Evolutionary conservation across 2,888 invertebrate genomes (phyloP), one percentile per base, ranked within the genome.

Genomic region (Eupithecia insigniata): DNA sequence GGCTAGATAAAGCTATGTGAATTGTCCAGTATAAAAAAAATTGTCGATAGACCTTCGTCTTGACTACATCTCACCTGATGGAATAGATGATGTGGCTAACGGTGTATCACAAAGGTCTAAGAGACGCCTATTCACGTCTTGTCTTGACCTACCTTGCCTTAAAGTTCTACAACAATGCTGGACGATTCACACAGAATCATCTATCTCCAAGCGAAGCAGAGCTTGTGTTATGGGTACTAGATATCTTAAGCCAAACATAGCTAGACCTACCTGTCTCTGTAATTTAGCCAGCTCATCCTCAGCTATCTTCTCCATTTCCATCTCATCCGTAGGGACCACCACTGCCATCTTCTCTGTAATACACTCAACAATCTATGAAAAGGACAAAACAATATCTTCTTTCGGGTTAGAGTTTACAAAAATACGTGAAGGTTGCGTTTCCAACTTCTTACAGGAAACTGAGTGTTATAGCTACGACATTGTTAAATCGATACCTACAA

Each of bases 261-360:
- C 43, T n/a, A n/a, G 6, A 43, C 2, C 7, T 83, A 96, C 96
- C 93, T 97, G 97, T 83, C 98, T 95, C 80, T 97, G 97, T 60
- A 98, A 90, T 77, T 97, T 96, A 26, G 96, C 94, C 82, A 98
- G 92, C 86, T 98, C 97, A 73, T 96, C 96, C 84, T 96, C 96
- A 3, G 97, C 97, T 84, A 97, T 95, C 84, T 96, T 95, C 83
- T 97, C 97, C 92, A 97, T 95, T 87, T 97, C 97, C 84, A 95
- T 89, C 81, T 96, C 97, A 82, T 97, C 94, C 2, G 83, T 85
- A 1, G 92, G 87, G 0, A 79, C 82, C 2, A 90, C 82, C 90
- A 93, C 79, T 7, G 90, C 84, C 93, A 94, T 94, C 67, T 80
- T 87, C 39, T 3, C 8, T 58, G 43, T n/a, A 66, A 46, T 46